Base-by-base conservation (phyloP, 1,140 invertebrate species). In the Fopius arisanus region DNA sequence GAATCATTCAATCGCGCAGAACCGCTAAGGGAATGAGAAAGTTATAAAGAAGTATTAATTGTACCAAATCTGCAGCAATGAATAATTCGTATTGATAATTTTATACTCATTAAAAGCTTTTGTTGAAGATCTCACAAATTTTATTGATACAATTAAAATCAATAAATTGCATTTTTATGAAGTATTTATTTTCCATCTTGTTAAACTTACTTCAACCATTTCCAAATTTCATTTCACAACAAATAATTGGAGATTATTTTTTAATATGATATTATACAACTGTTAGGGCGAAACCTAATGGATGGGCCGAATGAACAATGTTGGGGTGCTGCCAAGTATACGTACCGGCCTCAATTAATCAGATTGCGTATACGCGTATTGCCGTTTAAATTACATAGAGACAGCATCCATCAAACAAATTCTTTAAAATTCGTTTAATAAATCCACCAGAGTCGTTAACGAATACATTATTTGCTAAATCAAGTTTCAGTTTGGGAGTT, bases 271-370 rank as follows among this genome's bases (percentile, higher is more conserved):
- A 37, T 37, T 10, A 23, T 59, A 59, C 14, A 23, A 59, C 54
- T 26, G 54, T 59, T 59, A 51, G 14, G 43, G 5, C 3, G 10
- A 26, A 59, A 23, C 23, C 54, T 59, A 59, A 59, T 59, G 54
- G 54, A 59, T 59, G 43, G n/a, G 26, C 21, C 54, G 21, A 28
- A n/a, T n/a, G 3, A 48, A 59, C 1, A 7, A 59, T 12, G 5
- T 78, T 84, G 82, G 82, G 73, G 9, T 10, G 6, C 1, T 0
- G 80, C 81, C 82, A 83, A 80, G 79, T 70, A 76, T 80, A 79
- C 76, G 80, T 78, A 78, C 78, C 81, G 81, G 80, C 81, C 81
- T 84, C 81, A 84, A 84, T 84, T 84, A 84, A 78, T 80, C 72
- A 77, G 65, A 79, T 65, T 81, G 79, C 78, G 33, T 79, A 80